Conservation (phyloP, 2,888 invertebrate species). For the Bembecia ichneumoniformis region DNA sequence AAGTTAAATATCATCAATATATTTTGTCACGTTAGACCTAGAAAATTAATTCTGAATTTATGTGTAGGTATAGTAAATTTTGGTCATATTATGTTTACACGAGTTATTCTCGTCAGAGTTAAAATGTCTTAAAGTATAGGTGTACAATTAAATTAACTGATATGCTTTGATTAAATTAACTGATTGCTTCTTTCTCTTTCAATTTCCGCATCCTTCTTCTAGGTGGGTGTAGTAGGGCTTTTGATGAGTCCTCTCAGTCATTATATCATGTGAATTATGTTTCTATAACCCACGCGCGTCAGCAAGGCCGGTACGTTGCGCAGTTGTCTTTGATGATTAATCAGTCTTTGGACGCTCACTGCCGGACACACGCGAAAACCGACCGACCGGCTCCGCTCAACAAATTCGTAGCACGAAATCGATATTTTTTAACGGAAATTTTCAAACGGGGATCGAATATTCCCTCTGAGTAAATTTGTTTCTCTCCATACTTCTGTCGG, state of each 20-base stretch:
- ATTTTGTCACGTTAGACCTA: too few relatives aligned
- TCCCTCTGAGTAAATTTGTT: background rate
- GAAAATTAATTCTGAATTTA: too few relatives aligned
- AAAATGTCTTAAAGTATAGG: too few relatives aligned
- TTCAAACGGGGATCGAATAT: background rate
- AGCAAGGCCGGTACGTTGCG: conserved; percentile 59
- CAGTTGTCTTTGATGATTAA: conserved; percentile 66
- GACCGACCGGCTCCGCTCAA: conserved; percentile 33
- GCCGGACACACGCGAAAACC: conserved; percentile 53
- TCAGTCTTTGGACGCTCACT: conserved; percentile 47
- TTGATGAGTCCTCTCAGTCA: conserved; percentile 42
- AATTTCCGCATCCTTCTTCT: conserved; percentile 12
- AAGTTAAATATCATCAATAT: too few relatives aligned
- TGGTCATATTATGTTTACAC: too few relatives aligned
- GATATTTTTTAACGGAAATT: background rate
- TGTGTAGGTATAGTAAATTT: too few relatives aligned
- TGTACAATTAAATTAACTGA: too few relatives aligned
- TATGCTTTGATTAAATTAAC: too few relatives aligned
- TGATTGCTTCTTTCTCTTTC: conserved; percentile 6
- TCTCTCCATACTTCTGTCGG: background rate
- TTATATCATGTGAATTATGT: conserved; percentile 44
- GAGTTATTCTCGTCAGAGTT: background rate
- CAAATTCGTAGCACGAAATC: background rate
- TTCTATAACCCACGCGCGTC: conserved; percentile 52
- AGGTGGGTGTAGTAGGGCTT: conserved; percentile 25